Conservation (phyloP, 2,113 vertebrate genomes). For the Ceuthmochares aereus region DNA sequence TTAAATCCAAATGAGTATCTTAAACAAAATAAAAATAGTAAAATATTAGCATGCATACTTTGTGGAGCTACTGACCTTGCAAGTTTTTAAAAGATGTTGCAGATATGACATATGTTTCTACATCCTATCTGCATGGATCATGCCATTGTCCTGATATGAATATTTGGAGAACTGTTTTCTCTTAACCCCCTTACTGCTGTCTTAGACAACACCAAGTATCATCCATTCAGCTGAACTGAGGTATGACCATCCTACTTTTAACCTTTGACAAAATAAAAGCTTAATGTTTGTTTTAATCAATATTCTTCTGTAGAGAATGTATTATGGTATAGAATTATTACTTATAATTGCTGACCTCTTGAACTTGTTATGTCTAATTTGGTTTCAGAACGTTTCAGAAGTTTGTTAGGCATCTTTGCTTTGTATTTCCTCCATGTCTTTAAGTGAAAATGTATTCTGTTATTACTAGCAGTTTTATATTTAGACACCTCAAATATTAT, state of each 20-base stretch:
- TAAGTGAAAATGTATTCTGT: background rate
- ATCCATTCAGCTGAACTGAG: background rate
- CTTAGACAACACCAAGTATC: background rate
- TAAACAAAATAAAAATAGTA: background rate
- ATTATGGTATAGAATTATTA: background rate
- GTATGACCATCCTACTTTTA: background rate
- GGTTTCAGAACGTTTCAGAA: background rate
- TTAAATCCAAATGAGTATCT: background rate
- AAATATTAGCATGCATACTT: background rate
- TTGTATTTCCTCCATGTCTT: background rate
- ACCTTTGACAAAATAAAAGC: background rate
- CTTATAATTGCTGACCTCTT: background rate
- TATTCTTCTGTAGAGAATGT: background rate
- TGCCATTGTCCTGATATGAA: background rate
- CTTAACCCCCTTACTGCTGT: background rate
- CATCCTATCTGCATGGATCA: background rate
- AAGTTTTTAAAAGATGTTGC: background rate
- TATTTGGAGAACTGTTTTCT: background rate
- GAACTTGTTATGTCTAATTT: background rate
- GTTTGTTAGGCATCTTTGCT: background rate
- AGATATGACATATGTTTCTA: background rate
- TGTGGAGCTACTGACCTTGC: fast-evolving
- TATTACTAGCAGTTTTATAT: background rate
- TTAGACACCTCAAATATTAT: background rate
- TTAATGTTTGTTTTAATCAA: background rate